Evolutionary conservation across 2,113 vertebrate genomes (phyloP), one percentile per base, ranked within the genome.

Genomic region (Oreotrochilus melanogaster): DNA sequence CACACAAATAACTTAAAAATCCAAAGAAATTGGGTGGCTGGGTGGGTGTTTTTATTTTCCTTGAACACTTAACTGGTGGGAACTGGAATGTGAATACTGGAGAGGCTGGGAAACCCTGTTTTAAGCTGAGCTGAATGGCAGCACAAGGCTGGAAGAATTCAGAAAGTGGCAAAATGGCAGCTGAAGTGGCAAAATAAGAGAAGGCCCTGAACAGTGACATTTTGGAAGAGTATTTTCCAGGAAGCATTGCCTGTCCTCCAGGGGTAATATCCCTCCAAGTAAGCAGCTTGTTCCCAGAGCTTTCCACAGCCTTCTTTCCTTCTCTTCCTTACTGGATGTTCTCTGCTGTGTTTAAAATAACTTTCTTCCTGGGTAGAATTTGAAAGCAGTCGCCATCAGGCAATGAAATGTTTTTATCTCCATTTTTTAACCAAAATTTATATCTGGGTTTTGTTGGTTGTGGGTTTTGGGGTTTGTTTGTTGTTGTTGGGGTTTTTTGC

Each of bases 351-450:
- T 65, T 51, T 65, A 53, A 64, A 86, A 31, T 31, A 76, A 33
- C 18, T 60, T 75, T 65, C 87, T 24, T 79, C 5, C 39, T 58
- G 8, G 21, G 25, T 62, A 58, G 50, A 89, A 67, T 33, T 56
- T 78, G 54, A 75, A 94, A 96, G 50, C 31, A 83, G 28, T 65
- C 47, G 22, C 60, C 16, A 18, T 45, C 79, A 66, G 51, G 33
- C 37, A 78, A 31, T 69, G 48, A 93, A 95, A 89, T 89, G 83
- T 70, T 67, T 86, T 86, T 76, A 94, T 81, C 66, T 64, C 39
- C 8, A 51, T 37, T 67, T 93, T 71, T 48, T 23, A 81, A 69
- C 18, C 28, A 43, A 93, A 94, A 86, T 15, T 62, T 86, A 39
- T 3, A 5, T 76, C 37, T 70, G 39, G 39, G 39, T 39, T 39